Base-by-base conservation (phyloP, 2,113 vertebrate genomes). In the Fregetta grallaria region DNA sequence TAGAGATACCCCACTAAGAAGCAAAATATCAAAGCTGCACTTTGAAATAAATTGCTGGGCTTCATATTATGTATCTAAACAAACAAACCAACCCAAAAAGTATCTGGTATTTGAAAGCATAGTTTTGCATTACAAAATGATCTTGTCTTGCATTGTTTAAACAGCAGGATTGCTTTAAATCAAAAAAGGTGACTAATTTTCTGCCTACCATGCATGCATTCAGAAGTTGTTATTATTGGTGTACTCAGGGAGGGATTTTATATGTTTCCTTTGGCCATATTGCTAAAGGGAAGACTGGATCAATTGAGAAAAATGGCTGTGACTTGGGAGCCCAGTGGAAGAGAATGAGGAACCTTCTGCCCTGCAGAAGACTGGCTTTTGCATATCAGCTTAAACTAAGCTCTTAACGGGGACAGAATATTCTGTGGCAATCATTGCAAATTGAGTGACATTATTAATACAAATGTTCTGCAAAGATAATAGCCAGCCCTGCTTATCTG, bases 381-480 rank as follows among this genome's bases (percentile, higher is more conserved):
- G 29, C 22, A 21, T 59, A 72, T 75, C 50, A 79, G 36, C 25
- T 81, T 91, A 26, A 95, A 78, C 36, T 62, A 79, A 56, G 25
- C 81, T 77, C 45, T 93, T 94, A 84, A 85, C 23, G 19, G 63
- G 53, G 74, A 80, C 34, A 77, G 66, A 82, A 91, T 94, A 94
- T 80, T 90, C 70, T 83, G 44, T 66, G 92, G 68, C 9, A 77
- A 93, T 92, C 42, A 59, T 6, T 82, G 66, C 50, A 86, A 74
- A 77, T 52, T 68, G 71, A 19, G 7, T 91, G 45, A 95, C 87
- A 81, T 75, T 92, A 96, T 90, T 94, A 92, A 92, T 67, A 92
- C 50, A 96, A 97, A 96, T 93, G 88, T 94, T 97, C 95, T 86
- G 20, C 61, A 71, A 94, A 96, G 78, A 96, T 92, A 97, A 86